Evolutionary conservation across 1,140 invertebrate genomes (phyloP).

Genomic region (Macrobrachium nipponense): DNA sequence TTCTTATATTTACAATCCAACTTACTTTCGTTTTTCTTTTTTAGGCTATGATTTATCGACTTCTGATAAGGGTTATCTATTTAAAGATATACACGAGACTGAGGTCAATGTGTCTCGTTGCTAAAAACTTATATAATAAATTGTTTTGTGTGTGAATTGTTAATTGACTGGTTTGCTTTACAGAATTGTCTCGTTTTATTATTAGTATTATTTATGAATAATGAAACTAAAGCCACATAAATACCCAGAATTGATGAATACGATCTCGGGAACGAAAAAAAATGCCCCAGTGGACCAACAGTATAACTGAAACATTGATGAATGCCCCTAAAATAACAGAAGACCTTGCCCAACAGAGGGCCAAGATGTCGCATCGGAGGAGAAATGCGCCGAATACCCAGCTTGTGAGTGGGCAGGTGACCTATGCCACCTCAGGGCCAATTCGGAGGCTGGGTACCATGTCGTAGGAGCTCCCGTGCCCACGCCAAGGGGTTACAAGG

Average conservation of each 20-base stretch:
- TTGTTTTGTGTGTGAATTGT: too few relatives aligned
- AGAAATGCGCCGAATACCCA: slow-evolving; percentile 25
- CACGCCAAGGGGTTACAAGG: slow-evolving; percentile 12
- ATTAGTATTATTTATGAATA: neutral
- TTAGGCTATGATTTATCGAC: too few relatives aligned
- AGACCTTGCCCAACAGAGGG: neutral
- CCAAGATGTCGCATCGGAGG: neutral
- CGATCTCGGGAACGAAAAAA: neutral
- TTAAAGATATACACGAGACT: too few relatives aligned
- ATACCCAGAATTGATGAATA: neutral
- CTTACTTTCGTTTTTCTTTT: too few relatives aligned
- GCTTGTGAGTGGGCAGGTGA: slow-evolving; percentile 23
- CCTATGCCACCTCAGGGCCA: slow-evolving; percentile 28
- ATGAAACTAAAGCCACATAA: neutral
- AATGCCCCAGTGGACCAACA: neutral
- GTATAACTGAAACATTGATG: neutral
- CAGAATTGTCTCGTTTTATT: too few relatives aligned
- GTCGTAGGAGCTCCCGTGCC: neutral
- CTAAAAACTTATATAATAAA: too few relatives aligned
- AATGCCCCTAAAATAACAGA: neutral
- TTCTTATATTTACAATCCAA: too few relatives aligned
- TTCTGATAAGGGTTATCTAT: too few relatives aligned
- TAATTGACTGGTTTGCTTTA: too few relatives aligned
- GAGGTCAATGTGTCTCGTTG: too few relatives aligned
- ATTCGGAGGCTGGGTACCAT: slow-evolving; percentile 24